Percentiles rank a stretch among this genome's conserved stretches.
Conservation (phyloP, 2,797 vertebrate genomes). For the Columba guinea region DNA sequence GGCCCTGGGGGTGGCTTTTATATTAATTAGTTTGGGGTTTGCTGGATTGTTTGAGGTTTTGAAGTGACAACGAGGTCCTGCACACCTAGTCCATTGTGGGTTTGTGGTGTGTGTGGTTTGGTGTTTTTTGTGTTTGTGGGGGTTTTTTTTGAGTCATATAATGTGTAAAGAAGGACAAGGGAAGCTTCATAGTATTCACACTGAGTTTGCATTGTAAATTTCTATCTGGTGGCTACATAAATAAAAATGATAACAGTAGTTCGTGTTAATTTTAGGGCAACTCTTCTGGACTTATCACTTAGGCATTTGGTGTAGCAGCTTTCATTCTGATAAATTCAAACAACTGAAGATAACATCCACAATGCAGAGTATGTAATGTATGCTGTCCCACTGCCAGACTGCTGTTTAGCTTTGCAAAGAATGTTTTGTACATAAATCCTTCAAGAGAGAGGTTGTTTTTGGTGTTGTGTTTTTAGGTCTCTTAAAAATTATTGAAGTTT, state of each 20-base stretch:
- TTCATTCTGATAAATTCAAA: not conserved
- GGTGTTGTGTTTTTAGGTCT: not conserved
- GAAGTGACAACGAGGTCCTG: not conserved
- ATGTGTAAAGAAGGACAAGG: not conserved
- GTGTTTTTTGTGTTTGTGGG: not conserved
- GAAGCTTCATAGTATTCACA: not conserved
- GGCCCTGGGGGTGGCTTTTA: not conserved
- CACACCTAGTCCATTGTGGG: not conserved
- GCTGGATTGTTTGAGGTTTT: not conserved
- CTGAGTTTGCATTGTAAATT: not conserved
- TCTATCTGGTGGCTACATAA: not conserved
- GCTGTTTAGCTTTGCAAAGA: not conserved
- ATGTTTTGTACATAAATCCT: not conserved
- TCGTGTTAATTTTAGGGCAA: not conserved
- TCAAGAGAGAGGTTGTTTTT: not conserved
- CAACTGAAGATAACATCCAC: not conserved
- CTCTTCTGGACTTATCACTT: not conserved
- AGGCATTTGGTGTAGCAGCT: not conserved
- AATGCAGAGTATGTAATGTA: not conserved
- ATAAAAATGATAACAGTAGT: not conserved
- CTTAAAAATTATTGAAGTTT: not conserved
- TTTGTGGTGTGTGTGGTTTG: not conserved
- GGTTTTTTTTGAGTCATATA: not conserved
- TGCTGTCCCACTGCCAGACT: not conserved
- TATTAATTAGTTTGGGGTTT: not conserved